Percentiles rank a stretch among this genome's conserved stretches.
Evolutionary conservation across 2,888 invertebrate genomes (phyloP).

Genomic region (Myathropa florea): DNA sequence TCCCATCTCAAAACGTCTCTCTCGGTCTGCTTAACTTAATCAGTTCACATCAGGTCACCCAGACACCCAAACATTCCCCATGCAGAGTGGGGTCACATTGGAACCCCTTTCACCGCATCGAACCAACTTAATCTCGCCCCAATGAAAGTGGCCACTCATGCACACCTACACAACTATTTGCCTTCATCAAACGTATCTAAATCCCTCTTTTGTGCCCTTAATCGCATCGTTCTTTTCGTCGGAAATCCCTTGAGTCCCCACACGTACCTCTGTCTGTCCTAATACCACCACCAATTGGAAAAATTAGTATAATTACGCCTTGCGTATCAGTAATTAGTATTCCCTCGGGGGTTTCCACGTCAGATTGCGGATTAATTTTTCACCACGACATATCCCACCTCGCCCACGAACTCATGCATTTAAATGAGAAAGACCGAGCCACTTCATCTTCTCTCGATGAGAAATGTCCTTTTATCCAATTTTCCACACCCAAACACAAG

Average conservation of each 20-base stretch:
- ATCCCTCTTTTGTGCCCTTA: background rate
- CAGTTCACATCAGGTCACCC: no score
- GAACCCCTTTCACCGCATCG: no score
- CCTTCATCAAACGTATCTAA: no score
- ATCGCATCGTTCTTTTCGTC: background rate
- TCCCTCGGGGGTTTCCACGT: background rate
- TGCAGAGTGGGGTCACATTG: no score
- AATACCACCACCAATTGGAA: background rate
- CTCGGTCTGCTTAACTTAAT: no score
- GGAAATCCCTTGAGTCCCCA: background rate
- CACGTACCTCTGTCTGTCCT: background rate
- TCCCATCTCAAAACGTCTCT: no score
- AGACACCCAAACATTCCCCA: no score
- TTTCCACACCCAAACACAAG: no score
- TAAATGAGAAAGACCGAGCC: constrained; percentile 12
- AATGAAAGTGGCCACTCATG: no score
- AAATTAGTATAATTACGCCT: background rate
- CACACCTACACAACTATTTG: no score
- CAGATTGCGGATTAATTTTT: constrained; percentile 1
- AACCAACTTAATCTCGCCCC: no score
- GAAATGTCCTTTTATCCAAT: constrained; percentile 8
- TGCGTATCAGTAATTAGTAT: background rate
- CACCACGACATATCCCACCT: background rate
- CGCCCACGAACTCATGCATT: constrained; percentile 27
- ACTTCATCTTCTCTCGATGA: background rate